Evolutionary conservation across 35 echinoderm and acorn worm species (phyloP), one percentile per base, ranked within the genome.

Genomic region (Acanthaster planci): DNA sequence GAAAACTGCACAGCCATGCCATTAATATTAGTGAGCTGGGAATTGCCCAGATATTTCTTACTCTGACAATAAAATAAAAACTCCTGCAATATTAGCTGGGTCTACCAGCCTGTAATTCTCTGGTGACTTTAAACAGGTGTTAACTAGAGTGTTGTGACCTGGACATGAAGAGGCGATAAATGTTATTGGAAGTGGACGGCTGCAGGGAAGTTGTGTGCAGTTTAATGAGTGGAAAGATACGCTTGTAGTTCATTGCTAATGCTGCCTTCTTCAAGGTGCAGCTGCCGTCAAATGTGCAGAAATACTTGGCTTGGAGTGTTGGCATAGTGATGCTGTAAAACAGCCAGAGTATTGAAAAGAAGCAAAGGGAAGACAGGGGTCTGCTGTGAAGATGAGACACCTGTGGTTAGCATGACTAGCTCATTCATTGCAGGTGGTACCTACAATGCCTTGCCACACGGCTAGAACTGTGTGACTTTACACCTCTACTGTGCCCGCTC

Each of bases 11-110:
- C 42, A 34, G 22, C 64, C 64, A 10, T 26, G 64, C 14, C 26
- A 72, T 72, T 72, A 72, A 72, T 72, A 72, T 72, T 72, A 72
- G 64, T 29, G 64, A 34, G 64, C 64, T 72, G 64, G 64, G 64
- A 72, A 72, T 72, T 26, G 64, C 26, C 10, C 23, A 72, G 64
- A 72, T 72, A 72, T 72, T 72, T 72, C 64, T 72, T 72, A 72
- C 64, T 72, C 26, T 34, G 21, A 72, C 64, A 26, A 8, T 12
- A 29, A 72, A 72, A 72, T 31, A 31, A 35, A 72, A 72, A 72
- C 64, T 29, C 64, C 23, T 31, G 64, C 29, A 72, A 72, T 72
- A 72, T 72, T 72, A 72, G 64, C 64, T 72, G 34, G 14, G 34
- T 27, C 14, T 72, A 72, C 26, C 64, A 27, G 34, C 14, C 14